Evolutionary conservation across 1,140 invertebrate species (phyloP).

Genomic region (Thrips palmi): DNA sequence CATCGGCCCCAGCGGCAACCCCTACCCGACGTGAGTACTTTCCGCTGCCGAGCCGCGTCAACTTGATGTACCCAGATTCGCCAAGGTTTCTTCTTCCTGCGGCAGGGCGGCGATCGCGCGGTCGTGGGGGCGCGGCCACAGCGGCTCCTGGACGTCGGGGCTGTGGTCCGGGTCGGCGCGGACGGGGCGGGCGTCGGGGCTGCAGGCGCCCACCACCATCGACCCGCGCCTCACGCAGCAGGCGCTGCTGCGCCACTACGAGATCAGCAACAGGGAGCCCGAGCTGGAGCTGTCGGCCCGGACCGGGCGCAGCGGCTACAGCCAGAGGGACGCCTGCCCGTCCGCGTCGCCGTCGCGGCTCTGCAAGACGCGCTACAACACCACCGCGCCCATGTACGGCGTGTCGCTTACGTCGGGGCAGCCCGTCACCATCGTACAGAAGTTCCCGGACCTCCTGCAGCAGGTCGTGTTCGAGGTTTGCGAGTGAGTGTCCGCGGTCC

Average conservation of each 20-base stretch:
- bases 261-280: slow-evolving; percentile 24
- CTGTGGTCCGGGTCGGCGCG: too few relatives aligned
- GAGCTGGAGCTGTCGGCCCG: slow-evolving; percentile 10
- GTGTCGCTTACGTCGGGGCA: slow-evolving; percentile 79
- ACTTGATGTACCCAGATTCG: neutral
- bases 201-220: slow-evolving; percentile 35
- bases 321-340: slow-evolving; percentile 21
- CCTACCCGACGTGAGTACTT: slow-evolving; percentile 59
- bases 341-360: slow-evolving; percentile 53
- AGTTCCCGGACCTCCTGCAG: slow-evolving; percentile 82
- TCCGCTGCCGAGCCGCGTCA: slow-evolving; percentile 3
- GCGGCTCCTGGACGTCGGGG: slow-evolving; percentile 36
- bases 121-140: slow-evolving; percentile 32
- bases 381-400: slow-evolving; percentile 82
- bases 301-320: slow-evolving; percentile 20
- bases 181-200: too few relatives aligned
- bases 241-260: slow-evolving; percentile 42
- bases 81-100: slow-evolving; percentile 15
- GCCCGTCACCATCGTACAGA: slow-evolving; percentile 83
- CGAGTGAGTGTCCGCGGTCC: slow-evolving; percentile 29
- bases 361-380: slow-evolving; percentile 77
- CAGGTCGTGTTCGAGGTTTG: slow-evolving; percentile 84
- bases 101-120: slow-evolving; percentile 41
- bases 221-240: slow-evolving; percentile 51
- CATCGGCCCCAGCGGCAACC: slow-evolving; percentile 55